Base-by-base conservation (phyloP, 2,888 invertebrate genomes). In the Synanthedon formicaeformis region DNA sequence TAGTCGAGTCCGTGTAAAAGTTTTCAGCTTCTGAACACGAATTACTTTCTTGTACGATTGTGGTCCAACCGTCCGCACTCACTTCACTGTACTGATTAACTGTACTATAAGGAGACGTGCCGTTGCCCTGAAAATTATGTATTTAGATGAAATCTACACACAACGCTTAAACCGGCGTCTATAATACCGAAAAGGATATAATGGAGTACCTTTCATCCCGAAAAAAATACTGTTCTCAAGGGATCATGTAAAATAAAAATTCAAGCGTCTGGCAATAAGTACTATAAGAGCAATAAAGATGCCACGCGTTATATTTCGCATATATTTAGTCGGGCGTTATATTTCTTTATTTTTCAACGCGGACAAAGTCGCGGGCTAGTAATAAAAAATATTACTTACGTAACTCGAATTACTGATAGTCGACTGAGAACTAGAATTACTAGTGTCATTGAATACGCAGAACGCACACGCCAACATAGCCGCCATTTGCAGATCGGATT, bases 381-480 rank as follows among this genome's bases (percentile, higher is more conserved):
- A 27, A 27, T 27, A 27, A 27, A 27, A 23, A 27, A 34, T 34
- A 10, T 34, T 51, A 77, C 84, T 79, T 63, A 85, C 86, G 62
- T 75, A 79, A 65, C 87, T 88, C 8, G 86, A 84, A 14, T 78
- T 80, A 56, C 84, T 84, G 48, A 81, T 80, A 10, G 90, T 89
- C 2, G 91, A 90, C 63, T 90, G 90, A 59, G 90, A 90, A 62
- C 87, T 79, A 13, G 82, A 82, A 57, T 81, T 84, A 52, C 75
- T 76, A 11, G 84, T 79, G 56, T 90, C 89, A 48, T 89, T 89
- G 62, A 90, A 91, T 54, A 91, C 90, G 55, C 94, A 93, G 78
- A 97, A 96, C 1, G 94, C 92, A 71, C 97, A 97, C 57, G 95
- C 93, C 54, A 98, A 73, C 94, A 98, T 96, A 1, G 97, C 97